These are phyloP conservation scores for Rambutsinella grinnellia DNA, from an alignment of 2,888 invertebrate species.

Conservation along the genomic window DNA sequence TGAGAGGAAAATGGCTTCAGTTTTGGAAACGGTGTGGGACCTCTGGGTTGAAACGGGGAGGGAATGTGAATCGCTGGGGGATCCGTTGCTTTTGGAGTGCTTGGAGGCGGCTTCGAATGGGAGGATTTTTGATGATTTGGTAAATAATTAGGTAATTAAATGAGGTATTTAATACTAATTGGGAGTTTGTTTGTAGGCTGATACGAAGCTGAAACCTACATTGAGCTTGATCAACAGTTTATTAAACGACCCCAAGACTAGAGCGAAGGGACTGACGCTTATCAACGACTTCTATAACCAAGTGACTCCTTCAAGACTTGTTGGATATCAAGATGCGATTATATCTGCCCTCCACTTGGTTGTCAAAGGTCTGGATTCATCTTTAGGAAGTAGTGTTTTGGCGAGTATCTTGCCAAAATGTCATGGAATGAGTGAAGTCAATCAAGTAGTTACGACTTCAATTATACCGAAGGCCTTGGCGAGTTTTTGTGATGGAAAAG, in stretches of 20 bases:
- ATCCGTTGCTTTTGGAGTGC: conserved; percentile 48
- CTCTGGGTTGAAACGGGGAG: conserved; percentile 50
- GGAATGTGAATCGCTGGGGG: conserved; percentile 30
- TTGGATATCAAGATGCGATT: conserved; percentile 57
- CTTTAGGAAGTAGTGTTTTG: conserved; percentile 44
- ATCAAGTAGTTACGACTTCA: conserved; percentile 46
- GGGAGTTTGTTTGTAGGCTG: conserved; percentile 43
- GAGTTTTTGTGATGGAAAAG: conserved; percentile 35
- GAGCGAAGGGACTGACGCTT: conserved; percentile 55
- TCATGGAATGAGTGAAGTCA: conserved; percentile 56
- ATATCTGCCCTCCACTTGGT: conserved; percentile 57
- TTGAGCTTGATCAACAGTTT: conserved; percentile 57
- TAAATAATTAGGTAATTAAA: conserved; percentile 9
- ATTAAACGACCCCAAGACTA: conserved; percentile 59
- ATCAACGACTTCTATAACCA: conserved; percentile 45
- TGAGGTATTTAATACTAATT: neutral
- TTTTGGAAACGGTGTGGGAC: too few relatives aligned
- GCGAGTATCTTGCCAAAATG: conserved; percentile 59
- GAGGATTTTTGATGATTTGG: conserved; percentile 47
- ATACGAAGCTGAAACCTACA: conserved; percentile 56
- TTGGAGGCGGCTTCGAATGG: conserved; percentile 29
- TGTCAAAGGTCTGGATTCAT: conserved; percentile 53
- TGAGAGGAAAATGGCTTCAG: too few relatives aligned
- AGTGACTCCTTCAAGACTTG: conserved; percentile 43
- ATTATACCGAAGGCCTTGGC: conserved; percentile 58